A percentile compares a stretch with the other conserved stretches of the same genome.
These are phyloP conservation scores for Ganaspis brasiliensis DNA, from an alignment of 2,888 invertebrate genomes.

Conservation along the genomic window DNA sequence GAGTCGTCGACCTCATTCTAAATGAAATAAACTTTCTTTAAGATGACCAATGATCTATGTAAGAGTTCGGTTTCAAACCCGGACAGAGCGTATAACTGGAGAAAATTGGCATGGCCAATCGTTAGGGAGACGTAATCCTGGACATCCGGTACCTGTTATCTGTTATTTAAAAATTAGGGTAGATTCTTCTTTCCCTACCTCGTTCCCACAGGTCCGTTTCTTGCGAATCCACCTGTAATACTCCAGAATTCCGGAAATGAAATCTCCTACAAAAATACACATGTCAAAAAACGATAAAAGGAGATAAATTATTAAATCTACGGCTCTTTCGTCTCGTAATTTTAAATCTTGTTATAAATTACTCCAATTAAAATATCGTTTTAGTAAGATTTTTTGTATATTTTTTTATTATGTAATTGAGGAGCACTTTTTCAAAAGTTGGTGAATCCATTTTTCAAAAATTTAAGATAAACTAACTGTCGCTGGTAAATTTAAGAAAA, in stretches of 20 bases:
- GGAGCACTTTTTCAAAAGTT: too few species aligned
- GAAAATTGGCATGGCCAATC: conserved; percentile 71
- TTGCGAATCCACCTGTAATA: conserved; percentile 36
- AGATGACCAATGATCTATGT: conserved; percentile 30
- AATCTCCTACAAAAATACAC: background rate
- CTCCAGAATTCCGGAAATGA: conserved; percentile 28
- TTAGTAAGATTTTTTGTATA: too few species aligned
- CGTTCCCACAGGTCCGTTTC: conserved; percentile 38
- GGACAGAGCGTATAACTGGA: conserved; percentile 65
- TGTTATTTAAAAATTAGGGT: conserved; percentile 36
- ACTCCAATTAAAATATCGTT: too few species aligned
- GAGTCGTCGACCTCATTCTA: conserved; percentile 34
- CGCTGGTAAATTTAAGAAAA: too few species aligned
- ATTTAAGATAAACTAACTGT: too few species aligned
- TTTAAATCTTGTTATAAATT: too few species aligned
- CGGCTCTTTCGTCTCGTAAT: too few species aligned
- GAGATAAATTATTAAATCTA: too few species aligned
- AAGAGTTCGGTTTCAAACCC: conserved; percentile 50
- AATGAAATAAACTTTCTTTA: conserved; percentile 20
- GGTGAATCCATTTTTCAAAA: too few species aligned
- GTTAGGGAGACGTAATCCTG: conserved; percentile 66
- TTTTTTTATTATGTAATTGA: too few species aligned
- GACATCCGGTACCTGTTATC: conserved; percentile 75
- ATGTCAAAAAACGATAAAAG: too few species aligned
- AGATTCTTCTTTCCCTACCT: conserved; percentile 4